These are phyloP conservation scores for Acrobasis consociella DNA, from an alignment of 2,888 invertebrate genomes.

Conservation along the genomic window DNA sequence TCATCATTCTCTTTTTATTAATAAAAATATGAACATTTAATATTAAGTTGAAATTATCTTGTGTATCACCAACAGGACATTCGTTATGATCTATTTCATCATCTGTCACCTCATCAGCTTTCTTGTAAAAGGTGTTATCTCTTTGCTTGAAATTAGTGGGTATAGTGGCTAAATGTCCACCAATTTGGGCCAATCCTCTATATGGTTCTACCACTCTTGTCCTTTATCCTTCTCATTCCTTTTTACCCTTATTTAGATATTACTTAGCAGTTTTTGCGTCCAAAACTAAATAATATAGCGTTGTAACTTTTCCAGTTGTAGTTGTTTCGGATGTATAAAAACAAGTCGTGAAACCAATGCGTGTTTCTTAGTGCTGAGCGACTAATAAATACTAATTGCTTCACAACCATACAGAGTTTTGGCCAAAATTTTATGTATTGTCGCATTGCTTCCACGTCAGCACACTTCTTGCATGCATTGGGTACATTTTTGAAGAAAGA, in stretches of 20 bases:
- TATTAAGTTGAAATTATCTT: neutral
- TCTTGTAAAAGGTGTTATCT: constrained; percentile 58
- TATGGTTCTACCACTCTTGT: constrained; percentile 57
- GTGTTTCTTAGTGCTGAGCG: neutral
- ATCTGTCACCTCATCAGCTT: constrained; percentile 1
- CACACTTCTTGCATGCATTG: constrained; percentile 29
- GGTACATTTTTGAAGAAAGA: neutral
- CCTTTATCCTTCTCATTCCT: constrained; percentile 21
- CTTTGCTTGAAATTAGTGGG: constrained; percentile 26
- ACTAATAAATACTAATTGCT: neutral
- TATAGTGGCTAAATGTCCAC: constrained; percentile 42
- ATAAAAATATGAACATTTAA: neutral
- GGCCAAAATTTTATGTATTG: constrained; percentile 68
- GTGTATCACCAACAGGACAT: neutral
- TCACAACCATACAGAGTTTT: constrained; percentile 72
- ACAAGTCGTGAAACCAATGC: constrained; percentile 3
- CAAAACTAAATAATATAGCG: neutral
- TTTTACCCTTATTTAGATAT: neutral
- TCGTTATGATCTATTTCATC: neutral
- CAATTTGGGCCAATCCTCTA: constrained; percentile 77
- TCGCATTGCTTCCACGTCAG: constrained; percentile 29
- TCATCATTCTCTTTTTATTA: neutral
- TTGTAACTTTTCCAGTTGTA: neutral
- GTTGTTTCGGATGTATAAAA: neutral
- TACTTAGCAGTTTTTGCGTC: neutral